These are phyloP conservation scores for Lymantria dispar DNA, from an alignment of 2,888 invertebrate species.

Conservation along the genomic window DNA sequence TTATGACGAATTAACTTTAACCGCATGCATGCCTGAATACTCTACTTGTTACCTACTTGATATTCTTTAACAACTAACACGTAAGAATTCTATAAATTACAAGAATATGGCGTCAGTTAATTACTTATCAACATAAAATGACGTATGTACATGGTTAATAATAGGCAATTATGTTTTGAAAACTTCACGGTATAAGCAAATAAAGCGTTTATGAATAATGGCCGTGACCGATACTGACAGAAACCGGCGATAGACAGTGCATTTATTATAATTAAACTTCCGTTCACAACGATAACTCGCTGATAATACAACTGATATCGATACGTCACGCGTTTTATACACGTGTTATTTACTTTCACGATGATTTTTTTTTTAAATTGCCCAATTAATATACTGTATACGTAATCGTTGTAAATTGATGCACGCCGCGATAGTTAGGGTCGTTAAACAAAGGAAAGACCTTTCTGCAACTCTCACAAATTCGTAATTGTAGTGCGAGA, in stretches of 20 bases:
- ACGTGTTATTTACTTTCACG: conserved; percentile 40
- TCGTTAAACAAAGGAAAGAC: conserved; percentile 63
- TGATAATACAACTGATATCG: conserved; percentile 16
- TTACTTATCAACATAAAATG: conserved; percentile 15
- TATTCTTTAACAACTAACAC: too few species aligned
- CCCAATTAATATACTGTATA: conserved; percentile 58
- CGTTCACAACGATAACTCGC: conserved; percentile 14
- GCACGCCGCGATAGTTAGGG: conserved; percentile 60
- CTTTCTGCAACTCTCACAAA: conserved; percentile 70
- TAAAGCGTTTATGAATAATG: conserved; percentile 12
- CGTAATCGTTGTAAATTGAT: conserved; percentile 50
- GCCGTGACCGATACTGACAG: conserved; percentile 37
- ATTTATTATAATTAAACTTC: conserved; percentile 20
- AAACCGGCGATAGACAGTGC: conserved; percentile 13
- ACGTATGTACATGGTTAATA: conserved; percentile 34
- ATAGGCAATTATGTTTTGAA: conserved; percentile 45
- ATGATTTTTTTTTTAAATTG: conserved; percentile 44
- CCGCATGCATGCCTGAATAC: background rate
- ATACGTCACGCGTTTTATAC: conserved; percentile 19
- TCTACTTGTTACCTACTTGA: too few species aligned
- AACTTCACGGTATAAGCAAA: conserved; percentile 41
- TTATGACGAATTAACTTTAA: background rate
- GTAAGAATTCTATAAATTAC: background rate
- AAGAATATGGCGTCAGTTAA: background rate
- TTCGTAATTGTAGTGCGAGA: conserved; percentile 72